phyloP scores from a whole-genome alignment of 2,113 vertebrate genomes.

The Pao palembangensis region DNA sequence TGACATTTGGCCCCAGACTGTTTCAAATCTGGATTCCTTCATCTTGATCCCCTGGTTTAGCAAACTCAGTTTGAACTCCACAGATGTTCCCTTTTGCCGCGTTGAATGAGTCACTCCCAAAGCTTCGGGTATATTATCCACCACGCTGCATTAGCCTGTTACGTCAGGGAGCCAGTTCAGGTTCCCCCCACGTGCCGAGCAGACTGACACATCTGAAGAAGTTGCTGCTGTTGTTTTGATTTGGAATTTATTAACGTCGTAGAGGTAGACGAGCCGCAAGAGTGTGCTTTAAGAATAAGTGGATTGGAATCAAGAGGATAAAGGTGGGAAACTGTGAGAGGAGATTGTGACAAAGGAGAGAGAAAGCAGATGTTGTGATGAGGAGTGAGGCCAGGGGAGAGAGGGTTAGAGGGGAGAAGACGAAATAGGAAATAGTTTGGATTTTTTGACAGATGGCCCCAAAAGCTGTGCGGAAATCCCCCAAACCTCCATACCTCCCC shows the following conservation, averaged over 20 bases:
- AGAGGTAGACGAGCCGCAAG: not conserved
- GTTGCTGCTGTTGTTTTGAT: constrained; percentile 8
- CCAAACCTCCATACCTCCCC: constrained; percentile 50
- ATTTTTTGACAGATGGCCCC: constrained; percentile 68
- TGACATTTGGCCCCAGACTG: not conserved
- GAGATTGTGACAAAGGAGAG: constrained; percentile 32
- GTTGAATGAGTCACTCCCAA: constrained; percentile 31
- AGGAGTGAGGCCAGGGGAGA: constrained; percentile 16
- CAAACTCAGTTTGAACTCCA: constrained; percentile 34
- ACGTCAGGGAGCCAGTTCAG: constrained; percentile 26
- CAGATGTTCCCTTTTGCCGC: constrained; percentile 47
- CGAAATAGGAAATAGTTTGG: constrained; percentile 70
- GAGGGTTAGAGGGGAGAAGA: constrained; percentile 19
- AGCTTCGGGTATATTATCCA: constrained; percentile 28
- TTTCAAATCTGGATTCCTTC: not conserved
- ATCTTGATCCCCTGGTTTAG: constrained; percentile 3
- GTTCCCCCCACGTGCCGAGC: constrained; percentile 17
- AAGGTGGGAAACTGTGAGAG: constrained; percentile 15
- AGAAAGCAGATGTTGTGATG: constrained; percentile 59
- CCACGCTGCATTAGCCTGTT: constrained; percentile 13
- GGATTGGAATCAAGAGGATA: not conserved
- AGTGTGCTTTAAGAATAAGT: not conserved
- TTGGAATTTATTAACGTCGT: not conserved
- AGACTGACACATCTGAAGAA: constrained; percentile 5
- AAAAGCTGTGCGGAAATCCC: constrained; percentile 63